phyloP scores from a whole-genome alignment of 2,888 invertebrate genomes.

The Pristionchus maxplancki region DNA sequence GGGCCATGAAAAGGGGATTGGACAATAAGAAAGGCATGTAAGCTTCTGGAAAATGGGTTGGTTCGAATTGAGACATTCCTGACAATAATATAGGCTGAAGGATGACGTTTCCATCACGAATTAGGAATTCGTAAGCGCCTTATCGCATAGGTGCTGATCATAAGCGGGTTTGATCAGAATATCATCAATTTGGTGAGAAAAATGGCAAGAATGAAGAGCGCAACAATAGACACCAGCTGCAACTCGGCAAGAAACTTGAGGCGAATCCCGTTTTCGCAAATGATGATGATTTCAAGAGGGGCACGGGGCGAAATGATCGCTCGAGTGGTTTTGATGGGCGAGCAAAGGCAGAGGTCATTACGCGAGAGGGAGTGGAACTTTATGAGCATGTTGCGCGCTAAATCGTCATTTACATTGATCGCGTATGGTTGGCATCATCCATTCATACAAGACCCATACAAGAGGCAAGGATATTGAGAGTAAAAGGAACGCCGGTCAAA shows the following conservation, averaged over 20 bases:
- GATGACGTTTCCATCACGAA: neutral
- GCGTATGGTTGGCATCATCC: too few species aligned
- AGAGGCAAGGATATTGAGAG: too few species aligned
- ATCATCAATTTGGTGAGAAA: neutral
- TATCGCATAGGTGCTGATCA: neutral
- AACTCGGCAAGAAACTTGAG: neutral
- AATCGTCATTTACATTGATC: neutral
- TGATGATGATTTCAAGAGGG: conserved; percentile 35
- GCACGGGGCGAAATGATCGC: neutral
- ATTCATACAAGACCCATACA: too few species aligned
- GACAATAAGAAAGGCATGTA: too few species aligned
- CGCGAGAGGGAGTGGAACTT: neutral
- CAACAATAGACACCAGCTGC: neutral
- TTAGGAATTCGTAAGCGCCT: neutral
- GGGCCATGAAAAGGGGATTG: too few species aligned
- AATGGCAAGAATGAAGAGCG: neutral
- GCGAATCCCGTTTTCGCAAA: conserved; percentile 31
- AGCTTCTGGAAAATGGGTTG: too few species aligned
- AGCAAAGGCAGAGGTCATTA: conserved; percentile 25
- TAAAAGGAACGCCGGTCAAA: too few species aligned
- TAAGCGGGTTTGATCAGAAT: neutral
- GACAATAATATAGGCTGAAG: too few species aligned
- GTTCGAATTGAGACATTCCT: too few species aligned
- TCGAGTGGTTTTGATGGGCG: neutral
- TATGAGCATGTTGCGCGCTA: neutral